Evolutionary conservation across 1,140 invertebrate species (phyloP), one percentile per base, ranked within the genome.

Genomic region (Nebria ingens): DNA sequence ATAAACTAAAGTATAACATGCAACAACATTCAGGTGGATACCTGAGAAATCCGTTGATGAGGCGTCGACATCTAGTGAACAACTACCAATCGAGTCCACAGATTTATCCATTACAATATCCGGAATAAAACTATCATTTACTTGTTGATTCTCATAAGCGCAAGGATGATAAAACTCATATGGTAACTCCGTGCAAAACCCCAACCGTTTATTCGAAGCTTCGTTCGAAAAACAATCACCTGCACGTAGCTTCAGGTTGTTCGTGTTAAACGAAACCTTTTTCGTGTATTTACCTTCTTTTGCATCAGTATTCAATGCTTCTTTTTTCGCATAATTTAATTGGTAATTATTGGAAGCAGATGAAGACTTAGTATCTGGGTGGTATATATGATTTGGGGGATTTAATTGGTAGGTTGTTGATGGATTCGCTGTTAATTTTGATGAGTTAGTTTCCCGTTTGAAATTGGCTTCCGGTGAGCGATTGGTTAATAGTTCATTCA

Each of bases 31-130:
- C n/a, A n/a, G n/a, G n/a, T 17, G 9, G 6, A 59, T 82, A 87
- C 86, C 86, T 87, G 85, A 86, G 70, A 83, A 81, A 68, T 88
- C 85, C 65, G 84, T 87, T 59, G 83, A 83, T 17, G 40, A 68
- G 25, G 81, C 82, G 65, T 89, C 86, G 67, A 87, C 83, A 72
- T 89, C 87, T 62, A 90, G 71, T 22, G 87, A 89, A 73, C 87
- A 90, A 70, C 84, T 86, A 57, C 87, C 87, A 59, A 90, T 90
- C 2, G 82, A 84, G 63, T 84, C 82, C 62, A 83, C 77, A 12
- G 81, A 83, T 62, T 79, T 77, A 71, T 84, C 82, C 81, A 84
- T 83, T 11, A 45, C 17, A 45, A 45, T 11, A 45, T 45, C 40
- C 15, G 6, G 40, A 6, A n/a, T n/a, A 34, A n/a, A 34, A 9